Percentiles rank a stretch among this genome's conserved stretches.
phyloP scores from a whole-genome alignment of 2,113 vertebrate genomes.

The Oenanthe melanoleuca region DNA sequence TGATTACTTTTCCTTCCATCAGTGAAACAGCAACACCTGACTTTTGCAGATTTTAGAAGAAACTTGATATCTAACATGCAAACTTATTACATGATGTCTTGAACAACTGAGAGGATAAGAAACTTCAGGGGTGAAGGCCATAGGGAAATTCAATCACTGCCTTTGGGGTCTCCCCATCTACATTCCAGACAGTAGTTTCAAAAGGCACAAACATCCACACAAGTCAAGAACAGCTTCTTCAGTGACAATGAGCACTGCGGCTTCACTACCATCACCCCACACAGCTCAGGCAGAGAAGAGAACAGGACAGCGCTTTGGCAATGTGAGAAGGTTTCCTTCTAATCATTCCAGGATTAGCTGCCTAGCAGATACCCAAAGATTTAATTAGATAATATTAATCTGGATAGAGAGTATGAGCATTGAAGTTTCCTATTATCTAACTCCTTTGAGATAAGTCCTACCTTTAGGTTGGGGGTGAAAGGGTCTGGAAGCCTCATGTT shows the following conservation, averaged over 20 bases:
- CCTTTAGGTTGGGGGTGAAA: conserved; percentile 98
- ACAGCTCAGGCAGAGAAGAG: neutral
- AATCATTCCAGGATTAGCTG: fast-evolving
- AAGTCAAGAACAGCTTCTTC: neutral
- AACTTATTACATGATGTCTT: neutral
- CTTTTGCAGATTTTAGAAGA: neutral
- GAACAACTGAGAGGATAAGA: neutral
- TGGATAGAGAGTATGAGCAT: neutral
- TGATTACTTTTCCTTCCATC: neutral
- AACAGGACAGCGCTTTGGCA: neutral
- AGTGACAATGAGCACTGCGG: neutral
- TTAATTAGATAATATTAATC: neutral
- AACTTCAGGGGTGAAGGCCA: fast-evolving
- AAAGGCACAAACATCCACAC: neutral
- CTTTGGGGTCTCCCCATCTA: neutral
- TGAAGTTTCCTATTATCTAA: neutral
- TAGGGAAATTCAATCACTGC: neutral
- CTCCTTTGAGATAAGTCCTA: conserved; percentile 36
- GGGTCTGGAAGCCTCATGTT: conserved; percentile 99
- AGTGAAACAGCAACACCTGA: neutral
- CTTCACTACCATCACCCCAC: neutral
- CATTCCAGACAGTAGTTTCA: neutral
- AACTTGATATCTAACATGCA: neutral
- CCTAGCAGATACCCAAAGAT: neutral
- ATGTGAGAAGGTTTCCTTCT: neutral